phyloP scores from a whole-genome alignment of 2,888 invertebrate genomes.

The Andrena bicolor region DNA sequence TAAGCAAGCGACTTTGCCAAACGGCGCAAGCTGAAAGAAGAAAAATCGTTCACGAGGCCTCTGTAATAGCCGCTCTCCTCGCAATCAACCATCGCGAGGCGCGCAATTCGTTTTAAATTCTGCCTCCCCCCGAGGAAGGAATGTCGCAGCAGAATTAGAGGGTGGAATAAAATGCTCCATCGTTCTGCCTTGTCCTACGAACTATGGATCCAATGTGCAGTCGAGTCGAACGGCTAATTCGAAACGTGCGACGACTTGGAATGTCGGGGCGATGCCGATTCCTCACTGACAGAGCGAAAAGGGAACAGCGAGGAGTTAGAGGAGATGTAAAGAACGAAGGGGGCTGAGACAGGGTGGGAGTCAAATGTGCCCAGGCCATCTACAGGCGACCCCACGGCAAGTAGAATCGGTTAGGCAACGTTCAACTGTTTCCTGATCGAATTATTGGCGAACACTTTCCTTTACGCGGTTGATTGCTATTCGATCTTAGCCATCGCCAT shows the following conservation, averaged over 20 bases:
- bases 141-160: constrained; percentile 27
- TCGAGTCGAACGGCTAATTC: constrained; percentile 83
- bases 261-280: constrained; percentile 76
- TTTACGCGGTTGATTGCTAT: constrained; percentile 55
- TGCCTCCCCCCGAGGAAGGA: not conserved
- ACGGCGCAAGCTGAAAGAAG: not conserved
- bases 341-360: constrained; percentile 2
- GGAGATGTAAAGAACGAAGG: constrained; percentile 53
- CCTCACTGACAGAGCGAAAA: constrained; percentile 57
- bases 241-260: constrained; percentile 83
- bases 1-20: not conserved
- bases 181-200: constrained; percentile 71
- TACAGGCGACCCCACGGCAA: constrained; percentile 12
- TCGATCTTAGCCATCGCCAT: constrained; percentile 54
- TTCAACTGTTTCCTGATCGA: constrained; percentile 56
- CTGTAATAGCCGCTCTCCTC: not conserved
- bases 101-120: constrained; percentile 10
- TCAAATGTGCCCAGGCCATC: constrained; percentile 30
- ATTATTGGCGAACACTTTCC: constrained; percentile 55
- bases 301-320: constrained; percentile 26
- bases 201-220: constrained; percentile 81
- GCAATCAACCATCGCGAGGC: not conserved
- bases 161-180: constrained; percentile 53
- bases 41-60: not conserved
- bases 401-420: constrained; percentile 58